These are phyloP conservation scores for Ptiloglossa arizonensis DNA, from an alignment of 1,140 invertebrate species.

Conservation along the genomic window DNA sequence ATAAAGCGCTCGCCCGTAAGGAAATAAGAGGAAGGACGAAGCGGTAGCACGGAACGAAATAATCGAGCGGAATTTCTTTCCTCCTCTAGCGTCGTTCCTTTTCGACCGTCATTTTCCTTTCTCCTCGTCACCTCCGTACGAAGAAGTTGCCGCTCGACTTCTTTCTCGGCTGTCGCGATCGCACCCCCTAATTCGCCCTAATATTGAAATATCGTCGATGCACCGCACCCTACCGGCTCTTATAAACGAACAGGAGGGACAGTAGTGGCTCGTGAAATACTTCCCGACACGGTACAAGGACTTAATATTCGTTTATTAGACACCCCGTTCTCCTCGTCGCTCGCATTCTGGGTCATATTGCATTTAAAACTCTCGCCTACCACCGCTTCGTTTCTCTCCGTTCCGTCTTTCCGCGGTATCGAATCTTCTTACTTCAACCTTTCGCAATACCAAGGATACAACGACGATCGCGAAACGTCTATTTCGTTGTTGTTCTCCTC, in stretches of 20 bases:
- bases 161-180: not conserved
- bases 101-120: not conserved
- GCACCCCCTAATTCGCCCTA: not conserved
- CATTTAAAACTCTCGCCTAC: constrained; percentile 22
- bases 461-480: not conserved
- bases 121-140: too few relatives aligned
- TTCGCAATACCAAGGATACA: constrained; percentile 11
- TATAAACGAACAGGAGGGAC: not conserved
- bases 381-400: too few relatives aligned
- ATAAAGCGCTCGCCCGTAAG: not conserved
- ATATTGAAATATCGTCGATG: not conserved
- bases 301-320: constrained; percentile 39
- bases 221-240: not conserved
- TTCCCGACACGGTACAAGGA: not conserved
- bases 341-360: constrained; percentile 11
- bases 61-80: not conserved
- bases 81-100: too few relatives aligned
- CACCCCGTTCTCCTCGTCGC: constrained; percentile 2
- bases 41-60: constrained; percentile 3
- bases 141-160: not conserved
- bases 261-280: constrained; percentile 13
- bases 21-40: not conserved
- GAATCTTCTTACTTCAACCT: constrained; percentile 6
- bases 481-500: constrained; percentile 10
- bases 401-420: too few relatives aligned